A percentile compares a stretch with the other conserved stretches of the same genome.
phyloP scores from a whole-genome alignment of 2,797 vertebrate genomes.

The Enteromius paludinosus region DNA sequence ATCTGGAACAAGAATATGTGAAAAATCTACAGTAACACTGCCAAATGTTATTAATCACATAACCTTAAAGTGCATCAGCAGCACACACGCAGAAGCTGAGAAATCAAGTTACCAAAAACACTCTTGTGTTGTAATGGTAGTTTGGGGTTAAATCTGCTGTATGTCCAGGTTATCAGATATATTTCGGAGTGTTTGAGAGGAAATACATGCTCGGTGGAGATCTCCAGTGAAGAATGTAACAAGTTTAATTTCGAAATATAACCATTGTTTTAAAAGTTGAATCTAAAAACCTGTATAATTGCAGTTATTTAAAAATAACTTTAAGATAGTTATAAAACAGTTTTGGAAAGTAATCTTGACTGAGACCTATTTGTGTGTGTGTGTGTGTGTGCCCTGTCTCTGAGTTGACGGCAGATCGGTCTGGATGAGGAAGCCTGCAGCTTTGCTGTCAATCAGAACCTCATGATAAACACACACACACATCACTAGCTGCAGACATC shows the following conservation, averaged over 20 bases:
- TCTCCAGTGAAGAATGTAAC: background rate
- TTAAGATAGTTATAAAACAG: background rate
- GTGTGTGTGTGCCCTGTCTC: background rate
- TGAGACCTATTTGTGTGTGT: background rate
- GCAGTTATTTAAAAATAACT: background rate
- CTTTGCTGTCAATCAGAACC: constrained; percentile 43
- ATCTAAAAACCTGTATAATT: background rate
- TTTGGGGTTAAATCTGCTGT: background rate
- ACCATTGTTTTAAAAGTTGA: background rate
- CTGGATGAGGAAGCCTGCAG: constrained; percentile 34
- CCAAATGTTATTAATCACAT: background rate
- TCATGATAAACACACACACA: background rate
- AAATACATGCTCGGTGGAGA: background rate
- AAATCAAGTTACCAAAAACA: no score
- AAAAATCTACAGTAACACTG: background rate
- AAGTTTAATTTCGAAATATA: background rate
- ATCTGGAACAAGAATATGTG: background rate
- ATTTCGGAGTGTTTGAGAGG: background rate
- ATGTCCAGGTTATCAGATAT: background rate
- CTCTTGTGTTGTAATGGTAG: background rate
- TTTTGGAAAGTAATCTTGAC: constrained; percentile 24
- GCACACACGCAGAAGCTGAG: background rate
- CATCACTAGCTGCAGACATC: background rate
- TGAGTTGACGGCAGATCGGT: constrained; percentile 1
- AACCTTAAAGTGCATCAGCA: background rate